Evolutionary conservation across 2,113 vertebrate species (phyloP).

Genomic region (Anarhynchus alexandrinus): DNA sequence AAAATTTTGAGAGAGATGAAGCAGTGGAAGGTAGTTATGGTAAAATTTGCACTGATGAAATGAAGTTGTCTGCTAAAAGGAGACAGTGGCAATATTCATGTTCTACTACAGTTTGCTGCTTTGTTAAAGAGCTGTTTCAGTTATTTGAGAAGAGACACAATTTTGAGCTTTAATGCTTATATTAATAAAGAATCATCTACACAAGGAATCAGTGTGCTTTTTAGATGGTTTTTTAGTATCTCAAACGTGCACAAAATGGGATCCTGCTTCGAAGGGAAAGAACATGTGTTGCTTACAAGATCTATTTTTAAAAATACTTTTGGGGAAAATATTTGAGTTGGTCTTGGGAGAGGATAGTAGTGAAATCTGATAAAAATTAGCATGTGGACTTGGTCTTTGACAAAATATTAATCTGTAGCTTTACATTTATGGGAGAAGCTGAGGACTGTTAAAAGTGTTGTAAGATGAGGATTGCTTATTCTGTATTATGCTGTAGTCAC

Average conservation of each 20-base stretch:
- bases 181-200: neutral
- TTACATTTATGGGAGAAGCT: neutral
- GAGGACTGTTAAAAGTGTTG: neutral
- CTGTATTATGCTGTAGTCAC: neutral
- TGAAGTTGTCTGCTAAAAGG: neutral
- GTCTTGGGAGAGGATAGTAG: neutral
- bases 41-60: neutral
- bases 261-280: neutral
- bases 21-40: constrained; percentile 3
- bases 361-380: neutral
- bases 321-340: neutral
- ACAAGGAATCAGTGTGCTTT: neutral
- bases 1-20: neutral
- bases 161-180: neutral
- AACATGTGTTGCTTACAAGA: neutral
- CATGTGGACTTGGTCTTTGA: neutral
- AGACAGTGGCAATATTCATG: neutral
- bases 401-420: neutral
- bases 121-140: neutral
- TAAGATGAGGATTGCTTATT: neutral
- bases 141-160: neutral
- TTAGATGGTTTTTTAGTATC: neutral
- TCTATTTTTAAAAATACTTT: neutral
- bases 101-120: neutral
- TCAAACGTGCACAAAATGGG: neutral